These are phyloP conservation scores for Centropyge bicolor DNA, from an alignment of 2,797 vertebrate genomes.

Conservation along the genomic window DNA sequence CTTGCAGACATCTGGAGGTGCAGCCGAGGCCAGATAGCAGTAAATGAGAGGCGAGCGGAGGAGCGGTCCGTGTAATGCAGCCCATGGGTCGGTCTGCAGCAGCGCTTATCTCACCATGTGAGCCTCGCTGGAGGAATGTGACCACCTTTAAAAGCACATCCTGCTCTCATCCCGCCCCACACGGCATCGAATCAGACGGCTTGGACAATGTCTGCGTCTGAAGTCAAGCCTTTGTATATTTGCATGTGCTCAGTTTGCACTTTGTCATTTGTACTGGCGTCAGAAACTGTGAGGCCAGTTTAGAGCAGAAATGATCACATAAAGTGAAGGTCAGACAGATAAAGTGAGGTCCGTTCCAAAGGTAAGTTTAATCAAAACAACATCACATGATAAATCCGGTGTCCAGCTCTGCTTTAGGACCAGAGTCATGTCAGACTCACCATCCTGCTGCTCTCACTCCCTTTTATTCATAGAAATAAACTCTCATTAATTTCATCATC, in stretches of 20 bases:
- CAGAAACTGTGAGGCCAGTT: background rate
- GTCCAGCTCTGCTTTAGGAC: no score
- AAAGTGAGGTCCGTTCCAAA: no score
- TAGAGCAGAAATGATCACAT: no score
- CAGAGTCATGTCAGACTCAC: no score
- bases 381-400: no score
- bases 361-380: no score
- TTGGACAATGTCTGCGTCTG: background rate
- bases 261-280: background rate
- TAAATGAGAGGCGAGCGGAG: constrained; percentile 33
- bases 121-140: background rate
- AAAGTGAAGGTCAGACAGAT: no score
- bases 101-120: background rate
- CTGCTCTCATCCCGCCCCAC: background rate
- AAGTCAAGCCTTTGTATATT: background rate
- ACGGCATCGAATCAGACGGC: no score
- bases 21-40: constrained; percentile 38
- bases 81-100: constrained; percentile 21
- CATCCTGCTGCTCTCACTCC: no score
- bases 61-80: background rate
- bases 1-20: constrained; percentile 22
- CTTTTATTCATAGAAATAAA: no score
- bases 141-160: constrained; percentile 22
- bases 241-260: background rate
- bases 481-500: no score